Evolutionary conservation across 2,113 vertebrate genomes (phyloP), one percentile per base, ranked within the genome.

Genomic region (Sceloporus tristichus): DNA sequence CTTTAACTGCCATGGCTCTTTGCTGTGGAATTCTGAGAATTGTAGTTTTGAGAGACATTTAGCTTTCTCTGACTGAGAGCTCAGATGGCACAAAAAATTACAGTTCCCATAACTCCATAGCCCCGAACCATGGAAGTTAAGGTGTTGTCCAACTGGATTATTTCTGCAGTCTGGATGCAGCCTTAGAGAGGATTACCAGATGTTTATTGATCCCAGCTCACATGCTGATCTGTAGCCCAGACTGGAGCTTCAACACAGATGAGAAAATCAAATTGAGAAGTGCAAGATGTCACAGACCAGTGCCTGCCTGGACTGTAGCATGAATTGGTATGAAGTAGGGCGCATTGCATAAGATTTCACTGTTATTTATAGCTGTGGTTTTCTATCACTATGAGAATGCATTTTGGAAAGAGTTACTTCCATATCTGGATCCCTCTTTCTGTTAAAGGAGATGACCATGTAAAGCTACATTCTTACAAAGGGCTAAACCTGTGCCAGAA

Each of bases 121-220:
- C 34, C 34, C 34, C 34, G 34, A 34, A 34, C 34, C 34, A 34
- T 34, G 34, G 34, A 34, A 34, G 34, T 34, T 34, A 34, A 34
- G 34, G 34, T 34, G 34, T 34, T 34, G 34, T 34, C 34, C 48
- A 48, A 48, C 48, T 48, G 48, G 48, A 48, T 48, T 7, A 48
- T 48, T 48, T 48, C 48, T 48, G 48, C 48, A 5, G 48, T 48
- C 5, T 7, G 7, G 48, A 48, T 5, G 48, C 48, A 48, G 48
- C 48, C 48, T 65, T 65, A 66, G 16, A 11, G n/a, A 65, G 56
- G n/a, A 4, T 81, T 81, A 56, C n/a, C 79, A 81, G 79, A 81
- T 81, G 79, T 81, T 81, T 25, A n/a, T 81, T 81, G 56, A 81
- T 56, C 59, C 56, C 79, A 65, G 23, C 38, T 81, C 16, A 23